Conservation (phyloP, 2,888 invertebrate genomes). For the Cryptosula pallasiana region DNA sequence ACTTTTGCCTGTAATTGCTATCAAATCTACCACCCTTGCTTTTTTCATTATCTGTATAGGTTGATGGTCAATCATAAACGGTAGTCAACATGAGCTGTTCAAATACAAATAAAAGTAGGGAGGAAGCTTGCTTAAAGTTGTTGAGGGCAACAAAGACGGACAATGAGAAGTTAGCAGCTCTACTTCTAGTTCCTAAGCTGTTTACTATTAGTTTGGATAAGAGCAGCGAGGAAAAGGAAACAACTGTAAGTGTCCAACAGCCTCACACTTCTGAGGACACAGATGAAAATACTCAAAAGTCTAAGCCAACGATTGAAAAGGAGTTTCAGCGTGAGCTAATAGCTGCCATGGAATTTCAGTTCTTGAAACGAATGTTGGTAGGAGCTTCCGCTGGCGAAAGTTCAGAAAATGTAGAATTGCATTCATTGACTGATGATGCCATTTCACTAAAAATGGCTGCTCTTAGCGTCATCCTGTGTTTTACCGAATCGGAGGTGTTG, state of each 20-base stretch:
- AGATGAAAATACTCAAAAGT: background rate
- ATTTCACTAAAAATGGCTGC: slow-evolving; percentile 12
- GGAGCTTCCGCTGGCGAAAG: background rate
- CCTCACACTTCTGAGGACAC: background rate
- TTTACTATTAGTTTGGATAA: background rate
- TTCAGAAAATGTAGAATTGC: too few relatives aligned
- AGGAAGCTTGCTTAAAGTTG: background rate
- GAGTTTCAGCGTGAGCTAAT: background rate
- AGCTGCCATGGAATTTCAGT: slow-evolving; percentile 7
- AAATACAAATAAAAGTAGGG: too few relatives aligned
- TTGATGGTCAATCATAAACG: too few relatives aligned
- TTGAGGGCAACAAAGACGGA: background rate
- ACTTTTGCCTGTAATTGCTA: too few relatives aligned
- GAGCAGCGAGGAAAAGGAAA: background rate
- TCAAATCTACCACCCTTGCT: too few relatives aligned
- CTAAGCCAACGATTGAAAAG: background rate
- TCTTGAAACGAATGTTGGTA: background rate
- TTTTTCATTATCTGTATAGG: too few relatives aligned
- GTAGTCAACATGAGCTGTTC: too few relatives aligned
- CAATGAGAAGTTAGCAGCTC: slow-evolving; percentile 14
- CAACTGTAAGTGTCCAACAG: too few relatives aligned
- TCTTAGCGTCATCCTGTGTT: background rate
- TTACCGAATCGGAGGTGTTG: background rate
- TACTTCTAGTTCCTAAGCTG: slow-evolving; percentile 1
- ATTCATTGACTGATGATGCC: background rate